Conservation (phyloP, 1,140 invertebrate species). For the Sminthurides bifidus region DNA sequence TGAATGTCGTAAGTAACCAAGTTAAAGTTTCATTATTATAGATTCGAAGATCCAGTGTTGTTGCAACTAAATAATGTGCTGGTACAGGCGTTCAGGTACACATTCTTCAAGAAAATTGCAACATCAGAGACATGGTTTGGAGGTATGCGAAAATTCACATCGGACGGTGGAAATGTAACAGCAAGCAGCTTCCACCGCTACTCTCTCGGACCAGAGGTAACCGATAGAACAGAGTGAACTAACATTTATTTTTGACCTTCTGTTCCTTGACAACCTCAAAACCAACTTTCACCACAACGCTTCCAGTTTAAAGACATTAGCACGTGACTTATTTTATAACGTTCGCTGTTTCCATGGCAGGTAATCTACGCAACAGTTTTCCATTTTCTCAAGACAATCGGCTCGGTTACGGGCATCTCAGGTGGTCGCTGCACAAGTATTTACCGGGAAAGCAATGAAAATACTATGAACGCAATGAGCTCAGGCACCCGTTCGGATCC, state of each 20-base stretch:
- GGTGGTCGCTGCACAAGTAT: too few species aligned
- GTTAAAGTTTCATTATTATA: neutral
- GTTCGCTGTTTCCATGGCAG: too few species aligned
- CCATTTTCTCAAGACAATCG: neutral
- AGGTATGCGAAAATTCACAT: conserved; percentile 51
- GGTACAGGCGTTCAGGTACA: conserved; percentile 69
- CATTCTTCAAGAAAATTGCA: conserved; percentile 69
- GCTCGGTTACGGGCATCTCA: too few species aligned
- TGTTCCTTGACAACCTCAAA: too few species aligned
- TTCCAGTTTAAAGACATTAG: too few species aligned
- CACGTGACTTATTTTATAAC: too few species aligned
- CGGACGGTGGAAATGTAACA: conserved; percentile 53
- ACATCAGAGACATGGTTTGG: conserved; percentile 50
- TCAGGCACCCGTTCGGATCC: too few species aligned
- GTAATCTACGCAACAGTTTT: neutral
- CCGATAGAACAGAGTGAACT: too few species aligned
- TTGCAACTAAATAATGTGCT: conserved; percentile 15
- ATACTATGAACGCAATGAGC: too few species aligned
- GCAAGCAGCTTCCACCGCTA: conserved; percentile 71
- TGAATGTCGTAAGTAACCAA: conserved; percentile 53
- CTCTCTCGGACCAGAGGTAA: conserved; percentile 71
- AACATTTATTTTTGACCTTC: too few species aligned
- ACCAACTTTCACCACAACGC: too few species aligned
- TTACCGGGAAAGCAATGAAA: too few species aligned
- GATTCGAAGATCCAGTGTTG: neutral